Evolutionary conservation across 2,888 invertebrate species (phyloP).

Genomic region (Achlya flavicornis): DNA sequence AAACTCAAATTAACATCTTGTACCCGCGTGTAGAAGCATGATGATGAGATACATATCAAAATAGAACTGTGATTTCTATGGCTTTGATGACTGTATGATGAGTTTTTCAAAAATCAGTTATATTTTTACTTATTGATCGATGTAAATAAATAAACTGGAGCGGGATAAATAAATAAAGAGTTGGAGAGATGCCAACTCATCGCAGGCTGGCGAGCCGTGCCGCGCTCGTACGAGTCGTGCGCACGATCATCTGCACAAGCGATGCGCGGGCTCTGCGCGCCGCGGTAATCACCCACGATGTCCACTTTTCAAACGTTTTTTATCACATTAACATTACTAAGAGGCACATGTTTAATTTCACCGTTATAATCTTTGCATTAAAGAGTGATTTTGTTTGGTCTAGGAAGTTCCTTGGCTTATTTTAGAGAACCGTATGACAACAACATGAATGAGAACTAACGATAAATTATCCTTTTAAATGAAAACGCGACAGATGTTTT

Average conservation of each 20-base stretch:
- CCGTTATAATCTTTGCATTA: not conserved
- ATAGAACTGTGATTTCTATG: constrained; percentile 14
- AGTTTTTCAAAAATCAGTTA: constrained; percentile 41
- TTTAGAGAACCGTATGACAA: constrained; percentile 4
- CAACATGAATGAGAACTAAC: not conserved
- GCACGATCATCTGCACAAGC: constrained; percentile 35
- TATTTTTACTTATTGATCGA: constrained; percentile 43
- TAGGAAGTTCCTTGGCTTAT: not conserved
- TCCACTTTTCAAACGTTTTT: constrained; percentile 39
- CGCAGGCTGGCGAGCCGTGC: constrained; percentile 31
- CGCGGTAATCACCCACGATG: constrained; percentile 33
- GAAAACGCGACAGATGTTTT: constrained; percentile 28
- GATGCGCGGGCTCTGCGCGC: constrained; percentile 23
- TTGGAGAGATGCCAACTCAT: constrained; percentile 57
- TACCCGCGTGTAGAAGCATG: not conserved
- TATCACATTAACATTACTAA: constrained; percentile 13
- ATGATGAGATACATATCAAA: not conserved
- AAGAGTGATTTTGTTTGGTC: not conserved
- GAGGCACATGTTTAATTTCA: not conserved
- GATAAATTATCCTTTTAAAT: constrained; percentile 22
- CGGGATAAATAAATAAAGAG: constrained; percentile 61
- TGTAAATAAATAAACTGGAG: constrained; percentile 66
- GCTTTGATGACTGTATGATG: constrained; percentile 38
- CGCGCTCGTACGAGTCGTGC: constrained; percentile 38
- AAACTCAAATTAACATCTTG: not conserved